Percentiles rank a stretch among this genome's conserved stretches.
Conservation (phyloP, 2,797 vertebrate genomes). For the Basileuterus tristriatus region DNA sequence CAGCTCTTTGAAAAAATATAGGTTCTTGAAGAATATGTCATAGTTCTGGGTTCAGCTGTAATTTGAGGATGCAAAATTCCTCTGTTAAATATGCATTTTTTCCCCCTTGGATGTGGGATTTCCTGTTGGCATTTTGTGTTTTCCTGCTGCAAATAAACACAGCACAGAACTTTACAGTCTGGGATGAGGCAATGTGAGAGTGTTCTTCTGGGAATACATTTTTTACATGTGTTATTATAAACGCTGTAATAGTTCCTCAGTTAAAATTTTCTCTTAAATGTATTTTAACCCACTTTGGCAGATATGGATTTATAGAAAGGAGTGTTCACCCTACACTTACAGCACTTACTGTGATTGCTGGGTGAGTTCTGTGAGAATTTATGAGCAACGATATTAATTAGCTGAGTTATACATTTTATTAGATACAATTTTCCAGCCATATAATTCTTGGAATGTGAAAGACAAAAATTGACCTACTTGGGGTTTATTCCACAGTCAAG, state of each 20-base stretch:
- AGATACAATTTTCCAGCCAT: constrained; percentile 9
- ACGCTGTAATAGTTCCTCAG: not conserved
- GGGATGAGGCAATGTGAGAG: not conserved
- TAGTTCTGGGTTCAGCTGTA: not conserved
- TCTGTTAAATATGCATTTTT: not conserved
- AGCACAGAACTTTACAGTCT: not conserved
- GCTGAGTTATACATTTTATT: constrained; percentile 31
- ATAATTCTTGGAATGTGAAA: constrained; percentile 19
- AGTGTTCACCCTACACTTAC: not conserved
- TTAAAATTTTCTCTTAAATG: not conserved
- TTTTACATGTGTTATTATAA: not conserved
- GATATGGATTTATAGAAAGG: not conserved
- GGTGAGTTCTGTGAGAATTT: constrained; percentile 26
- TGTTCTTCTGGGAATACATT: not conserved
- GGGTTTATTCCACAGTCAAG: not conserved
- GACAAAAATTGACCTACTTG: not conserved
- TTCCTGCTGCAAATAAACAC: not conserved
- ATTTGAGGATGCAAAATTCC: not conserved
- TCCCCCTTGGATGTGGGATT: not conserved
- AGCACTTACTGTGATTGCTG: constrained; percentile 45
- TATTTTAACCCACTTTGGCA: not conserved
- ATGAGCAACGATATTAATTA: constrained; percentile 3
- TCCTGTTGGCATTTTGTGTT: not conserved
- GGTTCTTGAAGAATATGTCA: not conserved
- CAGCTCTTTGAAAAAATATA: not conserved